Evolutionary conservation across 2,888 invertebrate species (phyloP), one percentile per base, ranked within the genome.

Genomic region (Seira musarum): DNA sequence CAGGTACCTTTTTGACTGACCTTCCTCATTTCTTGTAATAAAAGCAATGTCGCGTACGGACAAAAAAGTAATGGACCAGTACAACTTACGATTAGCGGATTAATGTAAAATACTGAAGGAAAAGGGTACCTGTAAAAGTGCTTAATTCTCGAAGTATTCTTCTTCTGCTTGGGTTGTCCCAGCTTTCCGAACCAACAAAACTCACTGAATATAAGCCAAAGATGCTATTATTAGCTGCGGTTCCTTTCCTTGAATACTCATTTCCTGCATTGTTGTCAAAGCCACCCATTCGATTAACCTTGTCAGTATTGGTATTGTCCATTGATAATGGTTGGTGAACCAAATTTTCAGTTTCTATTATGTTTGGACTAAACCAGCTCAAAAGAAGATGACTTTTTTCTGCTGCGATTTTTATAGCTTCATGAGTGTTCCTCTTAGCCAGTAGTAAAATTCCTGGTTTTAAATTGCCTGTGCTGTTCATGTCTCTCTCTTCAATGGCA

Each of bases 141-240:
- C 68, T 70, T 5, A 86, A 63, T 63, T 85, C 83, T 66, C 82
- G 57, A 6, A 86, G 60, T 2, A 83, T 67, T 21, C 82, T 72
- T 60, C 85, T 80, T 60, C 86, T 81, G 15, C 15, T 21, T 10
- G 86, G 85, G 76, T 83, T 84, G 70, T 85, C 85, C 85, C 85
- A 85, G 5, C 84, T 83, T 1, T 57, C 77, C 2, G 82, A 72
- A n/a, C 86, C 86, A 1, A 84, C 83, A 74, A 81, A 86, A 40
- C 77, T 81, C 1, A 84, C 76, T 0, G 85, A 83, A 71, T 86
- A 86, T 17, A 85, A 53, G 3, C 86, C 86, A 73, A 83, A 85
- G 40, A 74, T 60, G 22, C 53, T 73, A 63, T 73, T 81, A 24
- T 68, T 66, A 67, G 71, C 68, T 69, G 53, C 15, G 40, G 70